Conservation (phyloP, 2,113 vertebrate species). For the Ciconia maguari region DNA sequence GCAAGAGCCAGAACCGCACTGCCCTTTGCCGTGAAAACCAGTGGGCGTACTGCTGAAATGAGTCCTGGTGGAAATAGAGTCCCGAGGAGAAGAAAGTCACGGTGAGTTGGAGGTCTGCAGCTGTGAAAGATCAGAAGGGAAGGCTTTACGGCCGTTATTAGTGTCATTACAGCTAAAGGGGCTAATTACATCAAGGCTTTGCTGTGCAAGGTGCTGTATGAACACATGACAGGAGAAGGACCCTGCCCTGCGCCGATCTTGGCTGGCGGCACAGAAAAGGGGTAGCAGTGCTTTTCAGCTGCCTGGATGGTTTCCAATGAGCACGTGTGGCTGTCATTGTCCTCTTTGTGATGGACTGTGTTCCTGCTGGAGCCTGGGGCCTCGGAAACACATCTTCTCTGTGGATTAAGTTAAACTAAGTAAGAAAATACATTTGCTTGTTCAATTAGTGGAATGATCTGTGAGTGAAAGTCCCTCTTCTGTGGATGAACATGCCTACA, state of each 20-base stretch:
- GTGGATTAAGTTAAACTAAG: neutral
- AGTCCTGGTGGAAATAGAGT: neutral
- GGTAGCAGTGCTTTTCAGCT: neutral
- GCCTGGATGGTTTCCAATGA: neutral
- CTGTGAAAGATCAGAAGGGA: neutral
- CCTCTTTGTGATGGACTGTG: neutral
- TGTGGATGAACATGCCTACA: fast-evolving
- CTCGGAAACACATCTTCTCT: neutral
- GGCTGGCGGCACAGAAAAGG: neutral
- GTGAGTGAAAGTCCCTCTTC: neutral
- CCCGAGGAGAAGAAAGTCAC: neutral
- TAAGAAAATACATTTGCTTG: neutral
- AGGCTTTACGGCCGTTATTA: neutral
- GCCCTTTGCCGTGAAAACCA: neutral
- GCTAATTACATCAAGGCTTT: neutral
- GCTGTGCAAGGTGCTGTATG: neutral
- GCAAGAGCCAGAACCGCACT: fast-evolving
- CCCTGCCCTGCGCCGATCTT: neutral
- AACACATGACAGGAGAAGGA: neutral
- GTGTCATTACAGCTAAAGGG: neutral
- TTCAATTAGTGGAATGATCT: neutral
- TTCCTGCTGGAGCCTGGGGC: neutral
- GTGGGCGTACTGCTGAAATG: neutral
- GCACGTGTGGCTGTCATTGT: neutral
- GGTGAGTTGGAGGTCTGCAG: neutral